These are phyloP conservation scores for Ctenodactylus gundi DNA, from an alignment of 2,113 vertebrate species.

Conservation along the genomic window DNA sequence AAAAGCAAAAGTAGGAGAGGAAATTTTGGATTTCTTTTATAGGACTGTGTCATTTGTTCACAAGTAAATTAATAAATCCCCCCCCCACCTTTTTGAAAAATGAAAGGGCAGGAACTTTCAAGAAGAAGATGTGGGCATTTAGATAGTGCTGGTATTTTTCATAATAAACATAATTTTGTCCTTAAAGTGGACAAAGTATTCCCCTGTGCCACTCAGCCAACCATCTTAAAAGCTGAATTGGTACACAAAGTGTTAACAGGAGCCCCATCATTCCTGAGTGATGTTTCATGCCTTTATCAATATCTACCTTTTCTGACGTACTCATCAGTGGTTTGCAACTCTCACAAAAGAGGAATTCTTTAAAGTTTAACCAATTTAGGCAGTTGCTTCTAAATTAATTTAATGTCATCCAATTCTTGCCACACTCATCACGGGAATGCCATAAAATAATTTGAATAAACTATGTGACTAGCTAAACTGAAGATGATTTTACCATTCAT, in stretches of 20 bases:
- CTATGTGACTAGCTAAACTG: constrained; percentile 74
- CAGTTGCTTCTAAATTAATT: constrained; percentile 71
- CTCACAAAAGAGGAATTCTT: constrained; percentile 64
- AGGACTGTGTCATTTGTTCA: background rate
- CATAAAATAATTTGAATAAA: constrained; percentile 80
- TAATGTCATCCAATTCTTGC: constrained; percentile 62
- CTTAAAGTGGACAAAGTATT: background rate
- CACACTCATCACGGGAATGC: constrained; percentile 71
- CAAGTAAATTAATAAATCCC: background rate
- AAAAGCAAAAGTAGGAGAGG: background rate
- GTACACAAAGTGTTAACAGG: constrained; percentile 57
- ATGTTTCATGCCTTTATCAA: background rate
- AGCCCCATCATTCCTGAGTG: background rate
- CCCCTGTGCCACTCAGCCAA: background rate
- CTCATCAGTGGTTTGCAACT: background rate
- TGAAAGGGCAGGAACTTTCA: background rate
- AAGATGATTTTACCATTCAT: constrained; percentile 80
- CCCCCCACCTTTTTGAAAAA: background rate
- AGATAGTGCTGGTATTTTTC: background rate
- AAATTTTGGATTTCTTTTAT: background rate
- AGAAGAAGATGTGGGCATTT: background rate
- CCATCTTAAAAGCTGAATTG: background rate
- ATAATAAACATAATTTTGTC: background rate
- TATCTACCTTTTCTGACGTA: background rate
- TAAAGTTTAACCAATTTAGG: constrained; percentile 70